These are phyloP conservation scores for Sminthurides aquaticus DNA, from an alignment of 2,888 invertebrate genomes.

Conservation along the genomic window DNA sequence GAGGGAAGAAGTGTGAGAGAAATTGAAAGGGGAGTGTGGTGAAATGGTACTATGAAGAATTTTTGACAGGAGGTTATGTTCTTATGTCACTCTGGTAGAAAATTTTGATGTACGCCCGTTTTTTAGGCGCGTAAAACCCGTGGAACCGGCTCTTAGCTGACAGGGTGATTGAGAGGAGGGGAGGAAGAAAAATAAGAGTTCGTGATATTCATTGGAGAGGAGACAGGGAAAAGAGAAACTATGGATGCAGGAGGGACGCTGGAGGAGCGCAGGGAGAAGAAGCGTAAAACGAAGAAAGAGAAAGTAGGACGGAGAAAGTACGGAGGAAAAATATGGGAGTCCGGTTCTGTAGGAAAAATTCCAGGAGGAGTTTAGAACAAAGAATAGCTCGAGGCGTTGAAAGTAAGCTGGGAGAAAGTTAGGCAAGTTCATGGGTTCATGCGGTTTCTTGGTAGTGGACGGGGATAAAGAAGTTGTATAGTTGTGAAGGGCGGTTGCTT, in stretches of 20 bases:
- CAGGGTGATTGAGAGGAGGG: neutral
- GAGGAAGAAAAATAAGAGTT: neutral
- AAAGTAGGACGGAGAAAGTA: too few relatives aligned
- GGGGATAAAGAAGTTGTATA: too few relatives aligned
- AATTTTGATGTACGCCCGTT: neutral
- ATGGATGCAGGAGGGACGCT: neutral
- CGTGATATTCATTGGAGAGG: neutral
- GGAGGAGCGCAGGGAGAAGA: too few relatives aligned
- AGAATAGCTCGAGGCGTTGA: too few relatives aligned
- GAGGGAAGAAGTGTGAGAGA: neutral
- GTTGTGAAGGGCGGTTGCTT: too few relatives aligned
- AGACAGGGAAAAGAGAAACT: neutral
- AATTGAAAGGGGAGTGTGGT: neutral
- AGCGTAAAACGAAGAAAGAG: too few relatives aligned
- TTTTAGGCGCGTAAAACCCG: neutral
- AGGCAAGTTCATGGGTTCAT: too few relatives aligned
- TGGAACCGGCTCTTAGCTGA: neutral
- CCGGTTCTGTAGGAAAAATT: too few relatives aligned
- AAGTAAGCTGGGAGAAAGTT: too few relatives aligned
- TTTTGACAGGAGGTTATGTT: slow-evolving; percentile 31
- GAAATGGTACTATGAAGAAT: slow-evolving; percentile 27
- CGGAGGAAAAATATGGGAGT: too few relatives aligned
- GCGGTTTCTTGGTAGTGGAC: too few relatives aligned
- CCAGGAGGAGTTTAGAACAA: too few relatives aligned
- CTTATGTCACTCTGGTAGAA: slow-evolving; percentile 2